Conservation (phyloP, 2,888 invertebrate species). For the Caenorhabditis parvicauda region DNA sequence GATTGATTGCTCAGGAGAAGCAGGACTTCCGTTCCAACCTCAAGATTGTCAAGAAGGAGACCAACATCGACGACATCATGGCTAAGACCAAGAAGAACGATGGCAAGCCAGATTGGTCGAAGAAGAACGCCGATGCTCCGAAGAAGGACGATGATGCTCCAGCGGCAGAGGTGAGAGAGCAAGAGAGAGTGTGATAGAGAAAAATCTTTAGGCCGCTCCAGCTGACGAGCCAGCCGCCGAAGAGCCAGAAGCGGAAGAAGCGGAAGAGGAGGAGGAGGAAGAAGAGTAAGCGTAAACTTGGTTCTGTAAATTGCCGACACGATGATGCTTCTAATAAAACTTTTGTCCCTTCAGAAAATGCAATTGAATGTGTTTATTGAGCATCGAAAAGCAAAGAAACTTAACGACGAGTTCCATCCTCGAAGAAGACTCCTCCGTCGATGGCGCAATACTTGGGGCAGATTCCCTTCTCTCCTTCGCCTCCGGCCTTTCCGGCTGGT, state of each 20-base stretch:
- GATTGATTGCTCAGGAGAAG: conserved; percentile 67
- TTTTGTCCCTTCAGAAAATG: too few species aligned
- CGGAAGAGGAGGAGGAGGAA: conserved; percentile 32
- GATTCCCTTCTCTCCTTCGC: conserved; percentile 25
- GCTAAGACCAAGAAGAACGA: conserved; percentile 52
- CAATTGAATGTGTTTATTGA: too few species aligned
- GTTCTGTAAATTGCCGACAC: too few species aligned
- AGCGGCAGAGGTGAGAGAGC: conserved; percentile 2
- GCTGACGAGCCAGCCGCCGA: conserved; percentile 30
- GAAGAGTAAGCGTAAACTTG: too few species aligned
- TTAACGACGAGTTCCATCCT: conserved; percentile 48
- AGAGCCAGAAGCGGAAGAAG: conserved; percentile 29
- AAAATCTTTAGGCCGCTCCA: conserved; percentile 8
- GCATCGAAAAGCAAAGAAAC: too few species aligned
- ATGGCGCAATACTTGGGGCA: conserved; percentile 41
- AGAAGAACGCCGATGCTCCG: conserved; percentile 38
- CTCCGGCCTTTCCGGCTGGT: conserved; percentile 36
- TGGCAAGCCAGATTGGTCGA: conserved; percentile 61
- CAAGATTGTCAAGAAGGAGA: conserved; percentile 92
- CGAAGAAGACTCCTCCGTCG: conserved; percentile 54
- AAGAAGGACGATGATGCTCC: conserved; percentile 28
- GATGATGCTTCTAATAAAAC: too few species aligned
- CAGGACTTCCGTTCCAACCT: conserved; percentile 98
- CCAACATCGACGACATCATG: conserved; percentile 70
- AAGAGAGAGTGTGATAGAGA: background rate